Conservation (phyloP, 1,140 invertebrate species). For the Mylabris phalerata region DNA sequence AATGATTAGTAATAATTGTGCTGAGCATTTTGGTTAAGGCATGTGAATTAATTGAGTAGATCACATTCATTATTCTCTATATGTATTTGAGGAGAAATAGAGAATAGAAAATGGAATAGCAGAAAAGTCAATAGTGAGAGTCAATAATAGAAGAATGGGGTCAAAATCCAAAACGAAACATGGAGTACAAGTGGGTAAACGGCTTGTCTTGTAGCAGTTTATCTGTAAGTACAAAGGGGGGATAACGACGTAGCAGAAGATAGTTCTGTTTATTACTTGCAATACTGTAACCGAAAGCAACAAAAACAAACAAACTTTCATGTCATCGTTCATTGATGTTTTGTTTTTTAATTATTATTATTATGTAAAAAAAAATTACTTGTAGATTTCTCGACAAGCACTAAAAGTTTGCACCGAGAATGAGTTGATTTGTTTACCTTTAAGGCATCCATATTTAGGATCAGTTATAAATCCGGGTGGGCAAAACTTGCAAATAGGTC, state of each 20-base stretch:
- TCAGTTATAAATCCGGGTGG: slow-evolving; percentile 82
- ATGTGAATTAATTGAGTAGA: background rate
- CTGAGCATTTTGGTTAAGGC: slow-evolving; percentile 9
- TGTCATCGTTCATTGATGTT: slow-evolving; percentile 28
- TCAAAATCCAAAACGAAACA: background rate
- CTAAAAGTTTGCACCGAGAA: slow-evolving; percentile 34
- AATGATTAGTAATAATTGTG: slow-evolving; percentile 3
- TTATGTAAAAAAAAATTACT: too few relatives aligned
- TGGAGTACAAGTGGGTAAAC: slow-evolving; percentile 14
- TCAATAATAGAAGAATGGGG: background rate
- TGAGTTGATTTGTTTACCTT: slow-evolving; percentile 66
- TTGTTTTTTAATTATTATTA: background rate
- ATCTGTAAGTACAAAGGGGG: slow-evolving; percentile 5
- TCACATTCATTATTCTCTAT: background rate
- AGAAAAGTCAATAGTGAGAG: background rate
- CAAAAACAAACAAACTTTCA: background rate
- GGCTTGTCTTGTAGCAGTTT: slow-evolving; percentile 20
- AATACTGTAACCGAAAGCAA: slow-evolving; percentile 33
- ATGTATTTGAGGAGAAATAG: background rate
- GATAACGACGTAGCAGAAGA: slow-evolving; percentile 26
- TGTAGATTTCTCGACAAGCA: slow-evolving; percentile 29
- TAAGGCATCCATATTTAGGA: slow-evolving; percentile 84
- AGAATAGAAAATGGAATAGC: background rate
- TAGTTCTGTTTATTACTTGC: slow-evolving; percentile 23
- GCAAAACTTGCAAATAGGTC: slow-evolving; percentile 90